Evolutionary conservation across 2,888 invertebrate species (phyloP), one percentile per base, ranked within the genome.

Genomic region (Hylaea fasciaria): DNA sequence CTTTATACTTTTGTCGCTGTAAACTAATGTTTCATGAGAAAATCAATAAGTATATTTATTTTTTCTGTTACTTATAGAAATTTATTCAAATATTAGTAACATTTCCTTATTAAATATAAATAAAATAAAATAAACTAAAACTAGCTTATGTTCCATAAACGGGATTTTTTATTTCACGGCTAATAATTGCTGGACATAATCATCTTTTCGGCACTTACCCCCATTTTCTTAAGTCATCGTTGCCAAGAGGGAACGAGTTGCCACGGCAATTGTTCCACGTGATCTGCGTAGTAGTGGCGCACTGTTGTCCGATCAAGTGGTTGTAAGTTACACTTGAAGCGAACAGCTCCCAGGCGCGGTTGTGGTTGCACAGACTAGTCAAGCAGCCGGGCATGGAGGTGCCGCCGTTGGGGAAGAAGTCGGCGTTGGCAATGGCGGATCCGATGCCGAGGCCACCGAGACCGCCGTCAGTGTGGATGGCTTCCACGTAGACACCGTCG

Each of bases 331-430:
- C 77, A 0, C 82, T 78, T 5, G 87, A 71, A 32, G 85, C 87
- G 13, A 87, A 89, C 7, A 83, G 65, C 48, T 83, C 79, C 81
- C 82, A 87, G 7, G 89, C 82, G 7, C 85, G 82, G 57, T 87
- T 82, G 64, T 89, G 89, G 64, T 84, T 76, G 68, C 89, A 89
- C 2, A 86, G 16, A 43, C 69, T 80, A 5, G 77, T 75, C 0
- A 78, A 0, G 53, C 89, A 90, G 1, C 84, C 87, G 0, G 89
- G 87, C 52, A 87, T 86, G n/a, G 76, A 77, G 52, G 69, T 82
- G 0, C 94, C 94, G 44, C 92, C 90, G 66, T 94, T 94, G 17
- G 93, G 93, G 89, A 93, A 94, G 78, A 94, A 94, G 76, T 94
- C 94, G 1, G 79, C 93, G 57, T 93, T 81, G 0, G 89, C 94